Percentiles rank a stretch among this genome's conserved stretches.
These are phyloP conservation scores for Numenius arquata DNA, from an alignment of 2,113 vertebrate species.

Conservation along the genomic window DNA sequence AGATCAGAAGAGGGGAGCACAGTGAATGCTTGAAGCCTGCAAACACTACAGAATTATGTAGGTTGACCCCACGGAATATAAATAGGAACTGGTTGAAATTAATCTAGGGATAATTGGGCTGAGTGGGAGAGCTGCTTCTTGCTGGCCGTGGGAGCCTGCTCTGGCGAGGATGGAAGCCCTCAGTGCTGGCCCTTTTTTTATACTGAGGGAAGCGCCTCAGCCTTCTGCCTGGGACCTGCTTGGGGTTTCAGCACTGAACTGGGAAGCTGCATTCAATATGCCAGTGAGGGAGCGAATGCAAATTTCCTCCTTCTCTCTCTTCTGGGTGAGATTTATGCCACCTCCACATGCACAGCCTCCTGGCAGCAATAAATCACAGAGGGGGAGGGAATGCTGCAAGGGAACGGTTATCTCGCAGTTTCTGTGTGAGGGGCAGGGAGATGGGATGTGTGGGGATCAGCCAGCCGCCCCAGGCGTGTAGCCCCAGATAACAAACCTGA, in stretches of 20 bases:
- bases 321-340: conserved; percentile 66
- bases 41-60: not conserved
- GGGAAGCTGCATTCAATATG: conserved; percentile 21
- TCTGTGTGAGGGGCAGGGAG: not conserved
- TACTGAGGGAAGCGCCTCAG: not conserved
- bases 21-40: not conserved
- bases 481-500: not conserved
- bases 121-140: not conserved
- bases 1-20: not conserved
- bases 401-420: not conserved
- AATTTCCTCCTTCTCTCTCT: conserved; percentile 46
- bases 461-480: not conserved
- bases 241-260: not conserved
- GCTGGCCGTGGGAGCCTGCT: not conserved
- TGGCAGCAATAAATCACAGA: conserved; percentile 56
- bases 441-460: not conserved
- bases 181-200: not conserved
- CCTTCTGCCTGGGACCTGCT: not conserved
- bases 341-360: conserved; percentile 51
- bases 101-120: not conserved
- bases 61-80: not conserved
- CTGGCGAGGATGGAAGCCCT: not conserved
- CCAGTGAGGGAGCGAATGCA: conserved; percentile 4
- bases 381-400: conserved; percentile 20
- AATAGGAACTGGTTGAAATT: not conserved